A percentile compares a stretch with the other conserved stretches of the same genome.
phyloP scores from a whole-genome alignment of 1,140 invertebrate species.

The Leptopilina boulardi region DNA sequence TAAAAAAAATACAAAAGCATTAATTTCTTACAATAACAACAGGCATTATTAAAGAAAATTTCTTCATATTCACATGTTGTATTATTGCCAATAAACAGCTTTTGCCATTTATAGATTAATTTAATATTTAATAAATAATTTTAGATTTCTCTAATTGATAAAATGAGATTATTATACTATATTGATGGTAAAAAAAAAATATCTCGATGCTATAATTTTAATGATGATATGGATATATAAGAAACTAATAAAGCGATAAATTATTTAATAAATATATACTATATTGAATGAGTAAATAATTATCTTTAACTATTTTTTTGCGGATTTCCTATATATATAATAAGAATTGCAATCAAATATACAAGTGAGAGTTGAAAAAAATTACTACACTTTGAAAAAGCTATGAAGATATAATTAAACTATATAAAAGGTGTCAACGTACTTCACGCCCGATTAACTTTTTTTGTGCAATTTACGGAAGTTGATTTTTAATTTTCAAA shows the following conservation, averaged over 20 bases:
- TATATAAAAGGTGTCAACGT: background rate
- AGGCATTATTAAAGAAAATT: too few relatives aligned
- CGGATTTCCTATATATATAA: background rate
- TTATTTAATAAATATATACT: background rate
- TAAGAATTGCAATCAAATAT: background rate
- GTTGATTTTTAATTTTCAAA: background rate
- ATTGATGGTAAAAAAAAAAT: background rate
- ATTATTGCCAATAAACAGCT: background rate
- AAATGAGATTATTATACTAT: background rate
- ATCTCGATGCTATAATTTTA: background rate
- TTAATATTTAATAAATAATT: background rate
- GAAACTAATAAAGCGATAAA: constrained; percentile 12
- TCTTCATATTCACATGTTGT: background rate
- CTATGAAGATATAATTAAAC: background rate
- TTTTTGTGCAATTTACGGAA: background rate
- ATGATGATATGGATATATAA: background rate
- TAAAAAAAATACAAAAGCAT: too few relatives aligned
- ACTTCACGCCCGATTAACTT: background rate
- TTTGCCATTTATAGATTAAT: background rate
- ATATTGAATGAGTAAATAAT: background rate
- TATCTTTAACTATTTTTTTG: background rate
- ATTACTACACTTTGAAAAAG: background rate
- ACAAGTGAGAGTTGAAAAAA: background rate
- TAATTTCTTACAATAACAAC: too few relatives aligned
- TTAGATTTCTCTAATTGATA: background rate